Evolutionary conservation across 1,140 invertebrate genomes (phyloP).

Genomic region (silkworm (Bombyx mori)): DNA sequence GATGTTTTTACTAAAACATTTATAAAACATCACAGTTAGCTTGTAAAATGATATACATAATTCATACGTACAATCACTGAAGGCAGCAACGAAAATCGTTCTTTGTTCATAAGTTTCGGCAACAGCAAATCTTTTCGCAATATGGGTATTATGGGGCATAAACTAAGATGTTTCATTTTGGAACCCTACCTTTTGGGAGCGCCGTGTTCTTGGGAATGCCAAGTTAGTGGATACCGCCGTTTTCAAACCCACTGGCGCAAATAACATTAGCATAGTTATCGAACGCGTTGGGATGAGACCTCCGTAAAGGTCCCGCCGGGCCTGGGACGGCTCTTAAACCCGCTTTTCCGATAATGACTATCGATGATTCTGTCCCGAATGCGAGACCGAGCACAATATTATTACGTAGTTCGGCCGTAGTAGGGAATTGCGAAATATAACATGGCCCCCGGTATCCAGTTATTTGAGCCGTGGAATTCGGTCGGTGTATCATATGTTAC

Average conservation of each 20-base stretch:
- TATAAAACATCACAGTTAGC: not conserved
- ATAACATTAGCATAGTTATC: slow-evolving; percentile 71
- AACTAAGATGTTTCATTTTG: slow-evolving; percentile 29
- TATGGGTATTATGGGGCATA: slow-evolving; percentile 22
- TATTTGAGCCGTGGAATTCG: slow-evolving; percentile 41
- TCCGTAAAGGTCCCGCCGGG: slow-evolving; percentile 60
- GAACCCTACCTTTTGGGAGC: slow-evolving; percentile 29
- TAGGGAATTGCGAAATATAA: slow-evolving; percentile 60
- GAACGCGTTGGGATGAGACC: slow-evolving; percentile 63
- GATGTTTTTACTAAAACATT: not conserved
- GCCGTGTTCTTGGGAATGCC: slow-evolving; percentile 28
- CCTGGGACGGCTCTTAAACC: slow-evolving; percentile 62
- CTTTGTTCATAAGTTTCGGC: slow-evolving; percentile 5
- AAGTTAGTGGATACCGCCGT: slow-evolving; percentile 51
- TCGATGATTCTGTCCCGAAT: slow-evolving; percentile 65
- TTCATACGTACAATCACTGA: not conserved
- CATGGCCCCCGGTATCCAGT: slow-evolving; percentile 39
- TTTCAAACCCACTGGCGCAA: slow-evolving; percentile 58
- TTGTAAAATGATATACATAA: not conserved
- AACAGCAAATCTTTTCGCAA: slow-evolving; percentile 25
- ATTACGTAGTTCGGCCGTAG: slow-evolving; percentile 60
- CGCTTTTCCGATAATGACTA: slow-evolving; percentile 68
- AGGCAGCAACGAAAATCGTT: not conserved
- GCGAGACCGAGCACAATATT: slow-evolving; percentile 57
- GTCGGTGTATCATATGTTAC: slow-evolving; percentile 13